These are phyloP conservation scores for Pammene aurita DNA, from an alignment of 2,888 invertebrate genomes.

Conservation along the genomic window DNA sequence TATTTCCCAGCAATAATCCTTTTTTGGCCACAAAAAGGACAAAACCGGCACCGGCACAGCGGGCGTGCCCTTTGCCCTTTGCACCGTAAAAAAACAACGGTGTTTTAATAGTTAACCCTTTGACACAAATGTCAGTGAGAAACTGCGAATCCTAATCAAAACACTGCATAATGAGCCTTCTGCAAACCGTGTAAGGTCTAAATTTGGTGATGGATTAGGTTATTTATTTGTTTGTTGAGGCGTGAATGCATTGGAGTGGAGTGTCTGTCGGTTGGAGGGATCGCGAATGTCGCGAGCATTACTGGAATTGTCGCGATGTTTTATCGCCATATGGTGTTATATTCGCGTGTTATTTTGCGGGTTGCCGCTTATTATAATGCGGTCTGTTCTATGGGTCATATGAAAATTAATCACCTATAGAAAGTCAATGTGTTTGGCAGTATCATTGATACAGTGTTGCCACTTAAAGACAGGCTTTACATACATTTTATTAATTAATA, in stretches of 20 bases:
- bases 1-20: constrained; percentile 59
- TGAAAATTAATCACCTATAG: constrained; percentile 18
- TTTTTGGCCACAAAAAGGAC: constrained; percentile 59
- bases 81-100: constrained; percentile 74
- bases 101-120: constrained; percentile 71
- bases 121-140: constrained; percentile 67
- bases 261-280: constrained; percentile 58
- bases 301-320: constrained; percentile 62
- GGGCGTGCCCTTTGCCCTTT: constrained; percentile 73
- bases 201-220: constrained; percentile 23
- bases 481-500: not conserved
- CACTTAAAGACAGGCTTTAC: too few relatives aligned
- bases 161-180: constrained; percentile 41
- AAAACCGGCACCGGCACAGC: constrained; percentile 59
- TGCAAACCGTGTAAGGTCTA: constrained; percentile 32
- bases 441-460: not conserved
- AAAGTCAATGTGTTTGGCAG: constrained; percentile 2
- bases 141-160: constrained; percentile 54
- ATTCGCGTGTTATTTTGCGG: constrained; percentile 58
- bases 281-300: constrained; percentile 66
- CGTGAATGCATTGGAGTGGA: constrained; percentile 48
- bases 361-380: constrained; percentile 43
- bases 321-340: constrained; percentile 62
- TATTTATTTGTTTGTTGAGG: constrained; percentile 40
- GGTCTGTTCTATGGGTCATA: constrained; percentile 10